These are phyloP conservation scores for Aphidoletes aphidimyza DNA, from an alignment of 2,888 invertebrate genomes.

Conservation along the genomic window DNA sequence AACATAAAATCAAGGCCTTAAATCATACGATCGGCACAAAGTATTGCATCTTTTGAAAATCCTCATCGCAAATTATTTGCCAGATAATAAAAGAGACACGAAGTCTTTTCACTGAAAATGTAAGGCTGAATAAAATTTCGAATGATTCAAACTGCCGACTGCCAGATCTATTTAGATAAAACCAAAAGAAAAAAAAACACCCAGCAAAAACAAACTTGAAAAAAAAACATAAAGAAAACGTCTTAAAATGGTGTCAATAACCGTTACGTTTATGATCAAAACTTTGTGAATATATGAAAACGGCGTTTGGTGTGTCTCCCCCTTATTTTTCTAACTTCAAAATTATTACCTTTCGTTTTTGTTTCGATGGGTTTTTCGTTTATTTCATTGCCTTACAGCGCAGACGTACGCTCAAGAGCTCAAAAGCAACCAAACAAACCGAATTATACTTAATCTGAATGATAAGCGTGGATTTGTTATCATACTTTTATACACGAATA, in stretches of 20 bases:
- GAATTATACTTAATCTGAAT: slow-evolving; percentile 8
- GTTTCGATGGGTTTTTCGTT: neutral
- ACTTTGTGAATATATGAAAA: neutral
- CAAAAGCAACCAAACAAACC: too few relatives aligned
- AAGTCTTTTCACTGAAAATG: neutral
- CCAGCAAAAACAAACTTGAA: neutral
- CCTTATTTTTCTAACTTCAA: neutral
- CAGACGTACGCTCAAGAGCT: neutral
- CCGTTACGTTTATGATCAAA: slow-evolving; percentile 29
- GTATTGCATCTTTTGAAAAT: neutral
- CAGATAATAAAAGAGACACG: neutral
- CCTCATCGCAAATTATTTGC: neutral
- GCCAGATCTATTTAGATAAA: neutral
- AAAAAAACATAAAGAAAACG: neutral
- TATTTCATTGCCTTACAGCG: neutral
- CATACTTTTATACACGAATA: slow-evolving; percentile 25
- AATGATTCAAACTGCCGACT: neutral
- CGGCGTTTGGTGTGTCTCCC: neutral
- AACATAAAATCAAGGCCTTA: neutral
- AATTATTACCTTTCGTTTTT: slow-evolving; percentile 34
- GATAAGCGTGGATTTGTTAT: slow-evolving; percentile 46
- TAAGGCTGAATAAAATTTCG: neutral
- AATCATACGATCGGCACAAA: neutral
- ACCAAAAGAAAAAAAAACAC: neutral
- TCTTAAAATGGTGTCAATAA: slow-evolving; percentile 34